Evolutionary conservation across 2,113 vertebrate species (phyloP).

Genomic region (Pampusana beccarii): DNA sequence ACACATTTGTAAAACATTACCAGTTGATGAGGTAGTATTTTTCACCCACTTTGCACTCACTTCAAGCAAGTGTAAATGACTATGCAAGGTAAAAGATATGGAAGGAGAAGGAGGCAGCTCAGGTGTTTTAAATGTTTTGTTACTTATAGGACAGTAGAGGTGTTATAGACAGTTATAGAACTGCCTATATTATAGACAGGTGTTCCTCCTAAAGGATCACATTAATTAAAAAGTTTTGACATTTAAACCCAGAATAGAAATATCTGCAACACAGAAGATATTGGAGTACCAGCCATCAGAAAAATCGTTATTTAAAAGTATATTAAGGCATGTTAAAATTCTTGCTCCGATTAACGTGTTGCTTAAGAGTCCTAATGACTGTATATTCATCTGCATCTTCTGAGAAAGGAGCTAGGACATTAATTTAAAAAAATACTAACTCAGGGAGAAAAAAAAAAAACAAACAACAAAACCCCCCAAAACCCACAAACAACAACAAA

Average conservation of each 20-base stretch:
- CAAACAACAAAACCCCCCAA: no score
- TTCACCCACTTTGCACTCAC: background rate
- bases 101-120: background rate
- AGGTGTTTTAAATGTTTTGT: background rate
- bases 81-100: background rate
- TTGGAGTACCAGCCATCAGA: background rate
- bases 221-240: background rate
- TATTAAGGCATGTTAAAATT: background rate
- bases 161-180: no score
- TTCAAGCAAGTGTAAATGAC: background rate
- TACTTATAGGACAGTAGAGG: fast-evolving
- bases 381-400: background rate
- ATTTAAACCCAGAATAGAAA: background rate
- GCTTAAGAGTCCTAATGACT: background rate
- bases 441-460: background rate
- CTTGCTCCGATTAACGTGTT: background rate
- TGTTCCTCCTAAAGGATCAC: background rate
- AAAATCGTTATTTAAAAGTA: background rate
- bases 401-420: background rate
- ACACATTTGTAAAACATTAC: background rate
- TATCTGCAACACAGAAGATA: background rate
- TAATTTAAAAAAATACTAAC: background rate
- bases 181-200: no score
- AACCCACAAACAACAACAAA: no score
- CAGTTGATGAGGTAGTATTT: background rate